phyloP scores from a whole-genome alignment of 2,888 invertebrate genomes.

The Meandrusa payeni region DNA sequence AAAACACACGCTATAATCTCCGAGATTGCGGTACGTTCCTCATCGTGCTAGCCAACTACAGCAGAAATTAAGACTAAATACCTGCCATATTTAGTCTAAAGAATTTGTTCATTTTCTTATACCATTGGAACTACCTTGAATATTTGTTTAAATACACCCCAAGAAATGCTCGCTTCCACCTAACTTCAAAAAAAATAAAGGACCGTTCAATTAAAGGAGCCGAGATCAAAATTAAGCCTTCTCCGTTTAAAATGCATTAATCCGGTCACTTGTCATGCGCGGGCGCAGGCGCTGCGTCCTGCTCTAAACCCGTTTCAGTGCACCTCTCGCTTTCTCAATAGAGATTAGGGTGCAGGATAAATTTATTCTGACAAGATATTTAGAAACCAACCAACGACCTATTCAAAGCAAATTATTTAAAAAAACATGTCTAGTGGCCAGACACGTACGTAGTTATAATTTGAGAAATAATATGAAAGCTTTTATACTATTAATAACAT shows the following conservation, averaged over 20 bases:
- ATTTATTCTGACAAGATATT: slow-evolving; percentile 32
- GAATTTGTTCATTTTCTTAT: too few species aligned
- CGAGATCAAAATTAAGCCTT: slow-evolving; percentile 76
- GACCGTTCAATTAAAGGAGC: slow-evolving; percentile 68
- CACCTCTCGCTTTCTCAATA: slow-evolving; percentile 53
- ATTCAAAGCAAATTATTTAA: slow-evolving; percentile 29
- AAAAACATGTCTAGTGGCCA: slow-evolving; percentile 4
- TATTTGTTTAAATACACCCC: too few species aligned
- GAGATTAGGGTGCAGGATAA: slow-evolving; percentile 52
- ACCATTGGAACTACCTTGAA: too few species aligned
- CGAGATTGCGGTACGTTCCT: too few species aligned
- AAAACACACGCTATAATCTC: too few species aligned
- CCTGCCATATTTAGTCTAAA: too few species aligned
- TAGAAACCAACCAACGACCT: slow-evolving; percentile 22
- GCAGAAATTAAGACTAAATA: too few species aligned
- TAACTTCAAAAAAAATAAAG: slow-evolving; percentile 39
- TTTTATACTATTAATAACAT: too few species aligned
- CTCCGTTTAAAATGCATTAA: slow-evolving; percentile 80
- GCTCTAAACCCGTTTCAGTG: slow-evolving; percentile 68
- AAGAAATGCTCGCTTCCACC: slow-evolving; percentile 18
- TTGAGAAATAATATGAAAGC: too few species aligned
- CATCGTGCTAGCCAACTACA: too few species aligned
- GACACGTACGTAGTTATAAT: background rate
- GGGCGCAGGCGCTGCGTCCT: slow-evolving; percentile 53
- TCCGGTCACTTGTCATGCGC: slow-evolving; percentile 77